Conservation (phyloP, 2,797 vertebrate species). For the Eulemur rubriventer region DNA sequence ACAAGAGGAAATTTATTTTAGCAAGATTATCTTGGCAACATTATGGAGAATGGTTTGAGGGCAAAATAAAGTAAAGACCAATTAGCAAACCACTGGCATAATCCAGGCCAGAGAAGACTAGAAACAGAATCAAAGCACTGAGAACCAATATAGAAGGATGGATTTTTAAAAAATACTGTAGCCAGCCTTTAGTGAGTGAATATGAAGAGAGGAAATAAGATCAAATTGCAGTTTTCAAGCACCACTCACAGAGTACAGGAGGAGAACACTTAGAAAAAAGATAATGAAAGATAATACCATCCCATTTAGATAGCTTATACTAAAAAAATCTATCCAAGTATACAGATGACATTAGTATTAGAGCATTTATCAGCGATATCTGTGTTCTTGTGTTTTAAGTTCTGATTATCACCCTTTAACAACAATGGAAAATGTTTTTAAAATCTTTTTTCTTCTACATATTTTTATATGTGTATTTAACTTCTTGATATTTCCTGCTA, state of each 20-base stretch:
- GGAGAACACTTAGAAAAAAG: neutral
- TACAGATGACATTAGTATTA: neutral
- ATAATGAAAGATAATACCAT: neutral
- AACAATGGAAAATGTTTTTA: neutral
- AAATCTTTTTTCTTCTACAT: neutral
- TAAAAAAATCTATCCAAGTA: neutral
- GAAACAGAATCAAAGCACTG: neutral
- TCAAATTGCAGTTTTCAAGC: constrained; percentile 21
- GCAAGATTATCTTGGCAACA: neutral
- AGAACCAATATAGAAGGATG: neutral
- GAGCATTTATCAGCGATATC: neutral
- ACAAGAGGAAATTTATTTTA: neutral
- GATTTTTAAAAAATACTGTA: neutral
- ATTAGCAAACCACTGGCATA: neutral
- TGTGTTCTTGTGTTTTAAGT: neutral
- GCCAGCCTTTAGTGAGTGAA: neutral
- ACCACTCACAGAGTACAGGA: neutral
- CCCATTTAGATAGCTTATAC: neutral
- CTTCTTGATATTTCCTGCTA: constrained; percentile 16
- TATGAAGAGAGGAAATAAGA: constrained; percentile 17
- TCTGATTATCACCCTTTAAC: neutral
- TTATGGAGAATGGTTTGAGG: constrained; percentile 15
- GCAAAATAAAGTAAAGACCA: constrained; percentile 41
- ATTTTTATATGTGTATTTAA: constrained; percentile 1
- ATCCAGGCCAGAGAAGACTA: neutral